Percentiles rank a stretch among this genome's conserved stretches.
Evolutionary conservation across 2,797 vertebrate genomes (phyloP).

Genomic region (Acrossocheilus fasciatus): DNA sequence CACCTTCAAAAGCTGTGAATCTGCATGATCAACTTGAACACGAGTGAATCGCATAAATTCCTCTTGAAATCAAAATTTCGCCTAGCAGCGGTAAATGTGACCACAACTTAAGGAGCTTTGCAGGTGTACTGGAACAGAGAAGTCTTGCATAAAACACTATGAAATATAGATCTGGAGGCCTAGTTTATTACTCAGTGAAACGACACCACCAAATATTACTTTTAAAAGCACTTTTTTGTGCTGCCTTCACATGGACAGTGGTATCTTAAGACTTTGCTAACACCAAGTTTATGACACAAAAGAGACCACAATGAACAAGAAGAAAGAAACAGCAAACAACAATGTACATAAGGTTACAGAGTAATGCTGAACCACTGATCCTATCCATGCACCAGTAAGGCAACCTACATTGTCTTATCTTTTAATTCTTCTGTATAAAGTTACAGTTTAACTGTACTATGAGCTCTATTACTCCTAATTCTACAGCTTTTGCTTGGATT

Average conservation of each 20-base stretch:
- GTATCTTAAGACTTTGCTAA: constrained; percentile 67
- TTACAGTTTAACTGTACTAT: constrained; percentile 68
- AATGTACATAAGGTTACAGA: constrained; percentile 71
- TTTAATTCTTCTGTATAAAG: constrained; percentile 70
- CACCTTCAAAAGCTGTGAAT: not conserved
- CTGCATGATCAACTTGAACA: not conserved
- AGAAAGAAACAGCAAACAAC: constrained; percentile 68
- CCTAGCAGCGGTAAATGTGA: not conserved
- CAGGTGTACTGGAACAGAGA: constrained; percentile 68
- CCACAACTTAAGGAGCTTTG: not conserved
- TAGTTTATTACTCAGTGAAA: constrained; percentile 43
- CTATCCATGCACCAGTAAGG: constrained; percentile 94
- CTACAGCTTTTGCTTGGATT: constrained; percentile 74
- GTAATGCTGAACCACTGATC: constrained; percentile 83
- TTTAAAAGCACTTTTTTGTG: constrained; percentile 57
- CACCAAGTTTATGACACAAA: constrained; percentile 75
- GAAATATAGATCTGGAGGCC: constrained; percentile 56
- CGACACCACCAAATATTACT: constrained; percentile 66
- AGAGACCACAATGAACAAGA: constrained; percentile 68
- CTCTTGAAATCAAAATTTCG: not conserved
- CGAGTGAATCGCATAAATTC: not conserved
- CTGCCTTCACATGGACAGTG: constrained; percentile 65
- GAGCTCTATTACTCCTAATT: constrained; percentile 68
- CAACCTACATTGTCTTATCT: constrained; percentile 82
- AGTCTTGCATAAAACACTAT: constrained; percentile 73